Evolutionary conservation across 2,888 invertebrate species (phyloP).

Genomic region (Agrotis puta): DNA sequence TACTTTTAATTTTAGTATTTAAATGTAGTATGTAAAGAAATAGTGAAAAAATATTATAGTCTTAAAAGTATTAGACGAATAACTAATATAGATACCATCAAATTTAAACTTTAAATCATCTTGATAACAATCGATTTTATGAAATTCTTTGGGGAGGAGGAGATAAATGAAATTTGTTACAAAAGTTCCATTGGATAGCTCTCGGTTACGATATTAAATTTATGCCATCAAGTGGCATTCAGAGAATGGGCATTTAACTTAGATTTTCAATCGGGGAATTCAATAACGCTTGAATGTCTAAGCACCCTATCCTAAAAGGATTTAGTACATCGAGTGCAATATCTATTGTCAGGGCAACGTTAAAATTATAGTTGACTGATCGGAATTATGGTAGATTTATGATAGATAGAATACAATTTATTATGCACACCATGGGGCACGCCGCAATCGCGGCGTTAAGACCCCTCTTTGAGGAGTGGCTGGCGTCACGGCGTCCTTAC

Average conservation of each 20-base stretch:
- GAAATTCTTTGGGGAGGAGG: constrained; percentile 83
- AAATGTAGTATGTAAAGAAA: no score
- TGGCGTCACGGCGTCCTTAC: no score
- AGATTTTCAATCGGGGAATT: constrained; percentile 83
- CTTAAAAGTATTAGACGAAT: no score
- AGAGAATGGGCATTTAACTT: constrained; percentile 85
- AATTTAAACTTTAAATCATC: constrained; percentile 82
- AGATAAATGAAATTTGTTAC: constrained; percentile 90
- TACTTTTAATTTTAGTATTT: no score
- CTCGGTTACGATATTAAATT: constrained; percentile 89
- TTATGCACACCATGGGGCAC: no score
- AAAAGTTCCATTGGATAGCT: constrained; percentile 85
- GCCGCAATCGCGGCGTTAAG: no score
- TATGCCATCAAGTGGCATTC: constrained; percentile 88
- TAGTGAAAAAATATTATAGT: no score
- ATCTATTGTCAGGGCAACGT: constrained; percentile 2
- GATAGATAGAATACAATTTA: no score
- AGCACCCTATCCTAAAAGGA: constrained; percentile 52
- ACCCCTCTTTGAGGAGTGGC: no score
- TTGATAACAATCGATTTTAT: constrained; percentile 87
- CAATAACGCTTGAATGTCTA: constrained; percentile 76
- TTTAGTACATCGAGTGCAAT: constrained; percentile 25
- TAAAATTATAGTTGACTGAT: background rate
- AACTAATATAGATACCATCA: no score
- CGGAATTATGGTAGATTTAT: background rate